These are phyloP conservation scores for Eristalis intricaria DNA, from an alignment of 2,888 invertebrate species.

Conservation along the genomic window DNA sequence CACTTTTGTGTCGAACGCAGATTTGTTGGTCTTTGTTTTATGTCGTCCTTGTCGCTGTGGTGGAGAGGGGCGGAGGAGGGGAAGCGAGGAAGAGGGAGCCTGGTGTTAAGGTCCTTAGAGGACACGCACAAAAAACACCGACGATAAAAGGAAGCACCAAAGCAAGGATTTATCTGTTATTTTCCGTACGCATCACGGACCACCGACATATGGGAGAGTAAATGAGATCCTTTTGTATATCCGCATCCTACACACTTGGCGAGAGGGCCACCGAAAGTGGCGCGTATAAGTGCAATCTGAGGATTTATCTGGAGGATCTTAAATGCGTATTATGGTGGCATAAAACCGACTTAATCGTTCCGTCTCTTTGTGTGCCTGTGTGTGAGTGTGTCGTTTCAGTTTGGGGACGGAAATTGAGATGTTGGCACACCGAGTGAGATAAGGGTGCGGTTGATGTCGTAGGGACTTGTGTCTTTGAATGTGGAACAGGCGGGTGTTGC, in stretches of 20 bases:
- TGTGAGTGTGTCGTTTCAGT: not conserved
- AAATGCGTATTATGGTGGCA: conserved; percentile 61
- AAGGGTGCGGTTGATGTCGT: conserved; percentile 10
- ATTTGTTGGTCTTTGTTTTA: conserved; percentile 66
- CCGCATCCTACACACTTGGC: conserved; percentile 22
- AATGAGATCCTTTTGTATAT: conserved; percentile 51
- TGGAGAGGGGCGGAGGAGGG: not conserved
- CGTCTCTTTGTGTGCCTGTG: not conserved
- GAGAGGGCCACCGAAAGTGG: conserved; percentile 37
- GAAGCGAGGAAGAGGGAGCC: too few relatives aligned
- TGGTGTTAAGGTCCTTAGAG: conserved; percentile 22
- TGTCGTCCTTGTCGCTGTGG: conserved; percentile 34
- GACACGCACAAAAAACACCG: conserved; percentile 1
- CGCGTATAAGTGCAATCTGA: conserved; percentile 60
- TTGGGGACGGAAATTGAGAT: conserved; percentile 33
- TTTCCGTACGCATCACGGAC: conserved; percentile 6
- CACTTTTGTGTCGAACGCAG: conserved; percentile 62
- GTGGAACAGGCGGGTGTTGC: conserved; percentile 19
- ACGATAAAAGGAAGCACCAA: conserved; percentile 16
- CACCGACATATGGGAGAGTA: conserved; percentile 30
- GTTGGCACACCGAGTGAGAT: conserved; percentile 17
- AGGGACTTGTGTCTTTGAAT: not conserved
- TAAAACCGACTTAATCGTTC: conserved; percentile 65
- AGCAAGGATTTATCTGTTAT: conserved; percentile 47
- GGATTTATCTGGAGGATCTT: conserved; percentile 56